These are phyloP conservation scores for Coturnix japonica DNA, from an alignment of 2,113 vertebrate genomes.

Conservation along the genomic window DNA sequence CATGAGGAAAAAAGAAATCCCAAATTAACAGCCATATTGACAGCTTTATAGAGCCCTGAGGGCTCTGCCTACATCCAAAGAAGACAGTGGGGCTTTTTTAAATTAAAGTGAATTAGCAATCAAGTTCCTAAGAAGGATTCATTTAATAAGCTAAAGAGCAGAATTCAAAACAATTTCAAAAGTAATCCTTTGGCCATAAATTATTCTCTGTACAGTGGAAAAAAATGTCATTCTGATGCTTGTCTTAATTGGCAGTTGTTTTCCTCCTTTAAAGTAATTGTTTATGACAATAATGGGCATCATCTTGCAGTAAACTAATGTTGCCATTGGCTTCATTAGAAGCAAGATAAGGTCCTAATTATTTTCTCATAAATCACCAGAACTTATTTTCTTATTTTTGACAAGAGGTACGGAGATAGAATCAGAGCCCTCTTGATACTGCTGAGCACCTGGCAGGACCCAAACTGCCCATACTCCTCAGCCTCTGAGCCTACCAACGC, in stretches of 20 bases:
- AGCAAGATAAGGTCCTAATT: background rate
- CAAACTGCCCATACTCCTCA: background rate
- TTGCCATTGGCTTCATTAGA: background rate
- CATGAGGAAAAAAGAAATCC: constrained; percentile 25
- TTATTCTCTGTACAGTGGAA: constrained; percentile 36
- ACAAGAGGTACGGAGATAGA: background rate
- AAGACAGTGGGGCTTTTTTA: constrained; percentile 35
- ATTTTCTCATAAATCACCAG: background rate
- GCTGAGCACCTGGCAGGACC: background rate
- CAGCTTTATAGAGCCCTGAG: constrained; percentile 55
- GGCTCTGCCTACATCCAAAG: constrained; percentile 38
- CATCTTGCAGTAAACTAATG: background rate
- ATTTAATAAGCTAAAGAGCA: constrained; percentile 57
- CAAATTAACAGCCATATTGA: constrained; percentile 53
- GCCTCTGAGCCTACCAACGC: background rate
- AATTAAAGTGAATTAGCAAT: constrained; percentile 66
- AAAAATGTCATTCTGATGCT: constrained; percentile 47
- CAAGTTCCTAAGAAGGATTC: constrained; percentile 54
- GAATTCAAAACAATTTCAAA: constrained; percentile 59
- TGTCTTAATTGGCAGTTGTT: constrained; percentile 40
- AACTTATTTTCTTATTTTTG: background rate
- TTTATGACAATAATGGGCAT: constrained; percentile 3
- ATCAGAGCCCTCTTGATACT: background rate
- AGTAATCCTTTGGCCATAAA: constrained; percentile 52
- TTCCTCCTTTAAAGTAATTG: constrained; percentile 20